Base-by-base conservation (phyloP, 2,888 invertebrate genomes). In the Hoplodrina ambigua region DNA sequence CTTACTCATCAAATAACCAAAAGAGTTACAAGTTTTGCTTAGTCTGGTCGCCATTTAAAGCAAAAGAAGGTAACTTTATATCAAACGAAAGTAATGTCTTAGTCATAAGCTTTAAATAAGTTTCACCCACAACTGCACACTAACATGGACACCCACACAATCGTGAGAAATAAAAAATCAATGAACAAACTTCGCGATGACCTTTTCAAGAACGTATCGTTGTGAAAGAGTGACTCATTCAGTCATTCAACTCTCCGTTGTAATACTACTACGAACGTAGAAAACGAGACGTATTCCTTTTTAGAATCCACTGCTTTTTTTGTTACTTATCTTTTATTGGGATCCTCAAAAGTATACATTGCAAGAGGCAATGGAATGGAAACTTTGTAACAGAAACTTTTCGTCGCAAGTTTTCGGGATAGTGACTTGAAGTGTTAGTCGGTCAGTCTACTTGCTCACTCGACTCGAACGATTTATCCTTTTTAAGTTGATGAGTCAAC, bases 181-280 rank as follows among this genome's bases (percentile, higher is more conserved):
- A 87, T 88, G 88, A 87, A 86, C 83, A 84, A 83, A 85, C 83
- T 85, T 82, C 84, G 72, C 83, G 86, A 85, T 88, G 93, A 93
- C 93, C 94, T 94, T 93, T 92, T 82, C 89, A 93, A 92, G 92
- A 91, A 91, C 90, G 89, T 86, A 86, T 86, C 86, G 89, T 91
- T 90, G 89, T 88, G 89, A 91, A 91, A 91, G 88, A 89, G 69
- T 94, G 94, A 93, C 81, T 94, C 94, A 94, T 75, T 77, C 76
- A 93, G 94, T 94, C 94, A 92, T 94, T 94, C 93, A 94, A 94
- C 94, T 86, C 82, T 70, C 62, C 55, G 61, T 72, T 53, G 73
- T 64, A 72, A 37, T 67, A 70, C 74, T 70, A 73, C 73, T 59
- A 74, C 41, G 53, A 59, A n/a, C 19, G 20, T 56, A 56, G 80